Conservation (phyloP, 2,888 invertebrate species). For the Lagria hirta region DNA sequence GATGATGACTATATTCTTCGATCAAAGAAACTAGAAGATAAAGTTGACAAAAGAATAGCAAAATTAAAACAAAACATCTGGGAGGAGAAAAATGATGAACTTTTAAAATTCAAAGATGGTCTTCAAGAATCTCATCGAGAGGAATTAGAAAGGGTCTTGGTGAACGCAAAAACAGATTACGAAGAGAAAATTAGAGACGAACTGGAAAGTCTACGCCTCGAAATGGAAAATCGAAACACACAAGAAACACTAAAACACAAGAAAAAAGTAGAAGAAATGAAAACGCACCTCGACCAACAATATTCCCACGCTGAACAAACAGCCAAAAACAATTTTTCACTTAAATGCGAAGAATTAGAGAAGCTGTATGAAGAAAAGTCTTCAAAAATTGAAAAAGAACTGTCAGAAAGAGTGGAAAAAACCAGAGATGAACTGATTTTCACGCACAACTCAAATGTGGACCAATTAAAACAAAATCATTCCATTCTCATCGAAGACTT, state of each 20-base stretch:
- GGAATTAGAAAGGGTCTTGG: conserved; percentile 59
- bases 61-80: conserved; percentile 61
- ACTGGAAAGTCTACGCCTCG: conserved; percentile 57
- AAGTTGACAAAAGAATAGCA: conserved; percentile 58
- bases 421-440: conserved; percentile 58
- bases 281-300: conserved; percentile 47
- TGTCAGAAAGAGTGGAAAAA: conserved; percentile 52
- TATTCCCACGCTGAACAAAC: conserved; percentile 47
- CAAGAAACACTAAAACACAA: conserved; percentile 50
- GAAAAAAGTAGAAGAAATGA: conserved; percentile 56
- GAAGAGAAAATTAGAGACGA: conserved; percentile 48
- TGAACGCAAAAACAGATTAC: conserved; percentile 47
- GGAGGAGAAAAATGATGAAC: conserved; percentile 51
- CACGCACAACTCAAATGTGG: conserved; percentile 59
- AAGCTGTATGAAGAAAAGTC: conserved; percentile 57
- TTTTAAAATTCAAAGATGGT: conserved; percentile 50
- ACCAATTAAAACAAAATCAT: conserved; percentile 61
- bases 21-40: conserved; percentile 39
- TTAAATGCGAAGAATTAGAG: conserved; percentile 53
- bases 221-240: conserved; percentile 55
- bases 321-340: conserved; percentile 44
- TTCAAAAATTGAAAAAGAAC: conserved; percentile 58
- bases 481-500: conserved; percentile 62
- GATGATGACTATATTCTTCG: conserved; percentile 31
- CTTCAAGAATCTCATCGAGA: conserved; percentile 51